Conservation (phyloP, 2,113 vertebrate genomes). For the Cromileptes altivelis region DNA sequence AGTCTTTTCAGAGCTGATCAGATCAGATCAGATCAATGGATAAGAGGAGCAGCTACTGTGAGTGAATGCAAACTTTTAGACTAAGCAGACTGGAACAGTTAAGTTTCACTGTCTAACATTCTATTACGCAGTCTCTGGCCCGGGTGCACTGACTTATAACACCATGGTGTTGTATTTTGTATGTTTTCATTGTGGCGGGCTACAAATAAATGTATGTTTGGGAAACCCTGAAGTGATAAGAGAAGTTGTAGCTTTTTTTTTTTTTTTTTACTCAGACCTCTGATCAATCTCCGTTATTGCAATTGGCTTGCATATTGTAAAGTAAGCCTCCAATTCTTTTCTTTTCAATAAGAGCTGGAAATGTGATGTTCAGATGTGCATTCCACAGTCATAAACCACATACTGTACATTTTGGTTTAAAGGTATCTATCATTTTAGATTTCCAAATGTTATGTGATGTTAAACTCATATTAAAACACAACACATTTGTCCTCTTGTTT, state of each 20-base stretch:
- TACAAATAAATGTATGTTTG: no score
- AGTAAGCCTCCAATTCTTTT: neutral
- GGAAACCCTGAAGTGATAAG: neutral
- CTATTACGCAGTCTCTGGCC: no score
- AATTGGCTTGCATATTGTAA: slow-evolving; percentile 2
- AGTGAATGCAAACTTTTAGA: no score
- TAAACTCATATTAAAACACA: slow-evolving; percentile 7
- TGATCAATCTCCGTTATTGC: slow-evolving; percentile 38
- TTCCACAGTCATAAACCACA: slow-evolving; percentile 23
- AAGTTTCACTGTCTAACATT: no score
- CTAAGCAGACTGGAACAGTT: no score
- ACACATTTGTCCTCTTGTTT: slow-evolving; percentile 14
- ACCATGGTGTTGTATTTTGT: no score
- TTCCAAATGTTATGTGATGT: neutral
- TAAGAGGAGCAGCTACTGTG: no score
- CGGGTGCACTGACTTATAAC: no score
- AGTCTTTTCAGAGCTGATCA: no score
- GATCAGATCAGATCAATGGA: no score
- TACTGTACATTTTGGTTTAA: slow-evolving; percentile 59
- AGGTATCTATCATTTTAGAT: slow-evolving; percentile 15
- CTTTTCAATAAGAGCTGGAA: slow-evolving; percentile 7
- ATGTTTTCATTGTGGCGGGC: no score
- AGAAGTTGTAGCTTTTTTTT: slow-evolving; percentile 26
- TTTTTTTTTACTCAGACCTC: slow-evolving; percentile 2
- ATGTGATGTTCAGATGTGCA: slow-evolving; percentile 13